Percentiles rank a stretch among this genome's conserved stretches.
Conservation (phyloP, 2,888 invertebrate species). For the Dione juno region DNA sequence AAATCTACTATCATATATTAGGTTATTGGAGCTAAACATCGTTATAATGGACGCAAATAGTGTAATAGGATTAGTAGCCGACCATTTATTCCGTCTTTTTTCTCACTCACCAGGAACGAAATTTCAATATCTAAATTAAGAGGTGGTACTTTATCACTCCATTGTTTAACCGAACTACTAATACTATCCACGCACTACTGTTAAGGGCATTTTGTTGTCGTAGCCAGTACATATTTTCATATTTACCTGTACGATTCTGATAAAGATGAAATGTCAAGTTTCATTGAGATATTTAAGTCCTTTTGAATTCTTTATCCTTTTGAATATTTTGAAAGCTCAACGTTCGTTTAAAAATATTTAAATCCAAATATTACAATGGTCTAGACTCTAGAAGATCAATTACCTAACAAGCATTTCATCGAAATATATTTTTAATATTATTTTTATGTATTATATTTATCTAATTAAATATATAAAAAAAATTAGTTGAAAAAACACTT, state of each 20-base stretch:
- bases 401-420: not conserved
- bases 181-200: conserved; percentile 18
- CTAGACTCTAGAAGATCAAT: too few species aligned
- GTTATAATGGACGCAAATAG: conserved; percentile 17
- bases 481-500: too few species aligned
- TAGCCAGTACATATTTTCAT: conserved; percentile 5
- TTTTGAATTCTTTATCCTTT: too few species aligned
- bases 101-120: too few species aligned
- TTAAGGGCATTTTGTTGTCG: not conserved
- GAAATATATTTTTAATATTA: not conserved
- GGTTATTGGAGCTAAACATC: conserved; percentile 9
- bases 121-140: not conserved
- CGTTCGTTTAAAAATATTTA: too few species aligned
- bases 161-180: not conserved
- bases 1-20: conserved; percentile 19
- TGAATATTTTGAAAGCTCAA: too few species aligned
- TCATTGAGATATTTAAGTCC: not conserved
- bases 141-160: not conserved
- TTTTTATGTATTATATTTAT: too few species aligned
- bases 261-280: conserved; percentile 1
- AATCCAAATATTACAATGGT: too few species aligned
- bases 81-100: not conserved
- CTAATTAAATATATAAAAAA: too few species aligned
- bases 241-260: conserved; percentile 12
- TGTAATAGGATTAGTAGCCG: conserved; percentile 18